Conservation (phyloP, 2,888 invertebrate species). For the Acrobasis consociella region DNA sequence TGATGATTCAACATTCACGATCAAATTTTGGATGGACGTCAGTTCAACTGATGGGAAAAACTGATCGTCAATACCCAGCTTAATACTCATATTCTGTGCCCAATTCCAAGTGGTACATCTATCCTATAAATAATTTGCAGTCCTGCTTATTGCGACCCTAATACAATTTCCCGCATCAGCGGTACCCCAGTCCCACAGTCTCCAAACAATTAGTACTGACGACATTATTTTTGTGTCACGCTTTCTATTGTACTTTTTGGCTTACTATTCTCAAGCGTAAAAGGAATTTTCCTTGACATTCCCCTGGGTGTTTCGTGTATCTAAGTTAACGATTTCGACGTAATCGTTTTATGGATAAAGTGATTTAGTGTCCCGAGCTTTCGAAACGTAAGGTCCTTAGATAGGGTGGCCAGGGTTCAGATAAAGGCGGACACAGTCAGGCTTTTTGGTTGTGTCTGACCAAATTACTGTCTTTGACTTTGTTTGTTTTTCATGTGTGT, state of each 20-base stretch:
- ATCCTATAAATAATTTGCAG: not conserved
- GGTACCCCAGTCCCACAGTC: conserved; percentile 68
- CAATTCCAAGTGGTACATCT: not conserved
- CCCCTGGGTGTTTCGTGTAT: conserved; percentile 23
- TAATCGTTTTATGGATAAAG: conserved; percentile 23
- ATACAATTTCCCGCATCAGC: conserved; percentile 76
- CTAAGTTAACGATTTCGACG: conserved; percentile 19
- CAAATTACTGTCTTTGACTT: too few relatives aligned
- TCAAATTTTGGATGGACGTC: too few relatives aligned
- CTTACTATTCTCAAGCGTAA: conserved; percentile 50
- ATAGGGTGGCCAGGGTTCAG: not conserved
- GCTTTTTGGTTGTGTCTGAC: too few relatives aligned
- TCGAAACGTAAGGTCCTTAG: conserved; percentile 11
- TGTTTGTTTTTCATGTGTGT: too few relatives aligned
- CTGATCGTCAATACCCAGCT: too few relatives aligned
- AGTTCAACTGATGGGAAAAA: too few relatives aligned
- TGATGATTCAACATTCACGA: too few relatives aligned
- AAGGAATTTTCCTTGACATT: conserved; percentile 32
- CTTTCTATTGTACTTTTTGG: conserved; percentile 50
- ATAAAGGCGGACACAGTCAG: too few relatives aligned
- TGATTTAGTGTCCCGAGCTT: conserved; percentile 17
- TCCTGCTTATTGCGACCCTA: conserved; percentile 60
- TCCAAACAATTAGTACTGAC: conserved; percentile 73
- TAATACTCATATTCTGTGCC: too few relatives aligned
- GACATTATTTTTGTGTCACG: conserved; percentile 73